Percentiles rank a stretch among this genome's conserved stretches.
phyloP scores from a whole-genome alignment of 2,113 vertebrate species.

The Rhynchomys soricoides region DNA sequence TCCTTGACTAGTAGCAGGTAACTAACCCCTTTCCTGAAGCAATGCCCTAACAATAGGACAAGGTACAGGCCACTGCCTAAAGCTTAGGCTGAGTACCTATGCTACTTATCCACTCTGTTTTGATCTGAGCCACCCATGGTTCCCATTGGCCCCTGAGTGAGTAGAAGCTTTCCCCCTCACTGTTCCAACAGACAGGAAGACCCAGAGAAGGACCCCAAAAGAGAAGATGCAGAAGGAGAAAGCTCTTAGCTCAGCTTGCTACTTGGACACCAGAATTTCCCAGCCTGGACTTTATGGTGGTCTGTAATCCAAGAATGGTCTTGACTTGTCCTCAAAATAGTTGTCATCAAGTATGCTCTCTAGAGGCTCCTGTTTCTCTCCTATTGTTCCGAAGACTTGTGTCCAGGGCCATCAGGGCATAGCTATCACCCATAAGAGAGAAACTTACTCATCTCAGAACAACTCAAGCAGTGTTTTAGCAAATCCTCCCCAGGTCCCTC shows the following conservation, averaged over 20 bases:
- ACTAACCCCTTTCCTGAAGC: neutral
- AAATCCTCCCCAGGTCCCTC: neutral
- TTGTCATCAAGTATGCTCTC: neutral
- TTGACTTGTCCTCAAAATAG: neutral
- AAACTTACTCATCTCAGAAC: neutral
- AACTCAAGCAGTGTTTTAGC: neutral
- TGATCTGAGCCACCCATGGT: neutral
- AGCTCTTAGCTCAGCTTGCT: neutral
- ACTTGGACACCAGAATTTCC: neutral
- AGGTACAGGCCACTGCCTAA: neutral
- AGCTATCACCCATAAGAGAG: neutral
- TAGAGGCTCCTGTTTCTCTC: slow-evolving; percentile 11
- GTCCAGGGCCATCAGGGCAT: neutral
- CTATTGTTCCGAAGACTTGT: neutral
- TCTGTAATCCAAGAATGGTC: neutral
- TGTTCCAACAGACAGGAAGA: neutral
- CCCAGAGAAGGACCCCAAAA: neutral
- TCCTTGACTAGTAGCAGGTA: neutral
- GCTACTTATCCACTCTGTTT: neutral
- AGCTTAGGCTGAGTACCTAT: neutral
- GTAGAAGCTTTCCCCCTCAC: neutral
- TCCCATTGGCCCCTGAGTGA: neutral
- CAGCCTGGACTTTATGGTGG: neutral
- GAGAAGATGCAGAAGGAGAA: neutral
- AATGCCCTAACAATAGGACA: neutral